A percentile compares a stretch with the other conserved stretches of the same genome.
These are phyloP conservation scores for Leucosticte australis DNA, from an alignment of 2,113 vertebrate species.

Conservation along the genomic window DNA sequence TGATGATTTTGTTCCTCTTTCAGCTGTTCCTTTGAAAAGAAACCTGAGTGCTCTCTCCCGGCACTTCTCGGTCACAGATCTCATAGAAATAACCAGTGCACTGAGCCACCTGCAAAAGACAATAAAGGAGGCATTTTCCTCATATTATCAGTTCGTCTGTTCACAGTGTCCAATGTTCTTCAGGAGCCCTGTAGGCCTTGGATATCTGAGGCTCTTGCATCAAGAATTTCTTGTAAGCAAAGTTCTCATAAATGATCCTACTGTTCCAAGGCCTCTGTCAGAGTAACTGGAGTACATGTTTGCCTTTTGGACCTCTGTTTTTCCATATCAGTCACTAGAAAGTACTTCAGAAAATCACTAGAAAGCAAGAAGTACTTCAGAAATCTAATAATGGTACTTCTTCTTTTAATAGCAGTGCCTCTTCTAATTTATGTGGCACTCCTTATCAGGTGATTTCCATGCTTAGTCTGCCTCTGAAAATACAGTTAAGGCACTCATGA, in stretches of 20 bases:
- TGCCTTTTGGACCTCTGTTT: not conserved
- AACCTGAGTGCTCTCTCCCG: not conserved
- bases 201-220: not conserved
- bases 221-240: not conserved
- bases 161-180: not conserved
- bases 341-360: not conserved
- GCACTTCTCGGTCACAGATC: not conserved
- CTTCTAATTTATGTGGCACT: not conserved
- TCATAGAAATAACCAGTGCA: not conserved
- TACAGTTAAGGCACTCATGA: not conserved
- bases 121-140: not conserved
- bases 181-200: not conserved
- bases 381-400: not conserved
- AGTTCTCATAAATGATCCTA: not conserved
- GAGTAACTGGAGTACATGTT: not conserved
- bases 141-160: not conserved
- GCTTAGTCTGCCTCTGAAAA: not conserved
- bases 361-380: not conserved
- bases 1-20: not conserved
- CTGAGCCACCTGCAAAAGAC: not conserved
- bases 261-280: not conserved
- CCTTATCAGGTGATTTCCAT: not conserved
- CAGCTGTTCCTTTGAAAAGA: not conserved
- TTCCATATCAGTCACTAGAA: not conserved
- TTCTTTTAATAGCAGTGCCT: not conserved